Evolutionary conservation across 2,113 vertebrate species (phyloP).

Genomic region (Heliornis fulica): DNA sequence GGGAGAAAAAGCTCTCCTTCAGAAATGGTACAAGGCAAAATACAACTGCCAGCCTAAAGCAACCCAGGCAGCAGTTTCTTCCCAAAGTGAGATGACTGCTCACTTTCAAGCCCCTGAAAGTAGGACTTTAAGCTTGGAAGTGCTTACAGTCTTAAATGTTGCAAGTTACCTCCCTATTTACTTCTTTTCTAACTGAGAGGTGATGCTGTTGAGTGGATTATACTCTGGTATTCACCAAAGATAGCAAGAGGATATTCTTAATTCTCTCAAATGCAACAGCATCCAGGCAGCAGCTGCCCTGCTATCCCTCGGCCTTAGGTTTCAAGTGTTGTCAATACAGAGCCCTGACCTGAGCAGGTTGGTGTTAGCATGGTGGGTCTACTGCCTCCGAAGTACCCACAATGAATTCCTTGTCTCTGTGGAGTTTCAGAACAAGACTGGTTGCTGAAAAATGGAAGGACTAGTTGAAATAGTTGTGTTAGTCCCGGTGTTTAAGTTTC

Average conservation of each 20-base stretch:
- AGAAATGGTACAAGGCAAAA: not conserved
- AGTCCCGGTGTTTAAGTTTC: not conserved
- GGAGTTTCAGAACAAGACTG: not conserved
- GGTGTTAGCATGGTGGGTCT: not conserved
- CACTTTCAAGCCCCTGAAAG: not conserved
- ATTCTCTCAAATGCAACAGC: not conserved
- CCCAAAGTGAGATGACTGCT: not conserved
- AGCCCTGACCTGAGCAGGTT: not conserved
- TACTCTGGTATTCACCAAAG: conserved; percentile 21
- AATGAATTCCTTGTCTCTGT: not conserved
- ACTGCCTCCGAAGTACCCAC: not conserved
- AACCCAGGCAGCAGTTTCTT: not conserved
- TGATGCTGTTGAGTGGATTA: not conserved
- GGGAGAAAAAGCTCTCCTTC: not conserved
- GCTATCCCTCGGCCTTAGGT: not conserved
- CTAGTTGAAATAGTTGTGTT: not conserved
- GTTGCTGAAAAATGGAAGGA: not conserved
- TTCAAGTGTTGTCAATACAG: not conserved
- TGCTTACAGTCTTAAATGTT: not conserved
- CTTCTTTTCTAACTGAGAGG: not conserved
- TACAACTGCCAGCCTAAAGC: not conserved
- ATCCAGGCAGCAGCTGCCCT: not conserved
- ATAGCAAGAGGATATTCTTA: not conserved
- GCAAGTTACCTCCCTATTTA: not conserved
- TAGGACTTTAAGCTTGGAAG: not conserved